A percentile compares a stretch with the other conserved stretches of the same genome.
Evolutionary conservation across 2,888 invertebrate genomes (phyloP).

Genomic region (Gari tellinella): DNA sequence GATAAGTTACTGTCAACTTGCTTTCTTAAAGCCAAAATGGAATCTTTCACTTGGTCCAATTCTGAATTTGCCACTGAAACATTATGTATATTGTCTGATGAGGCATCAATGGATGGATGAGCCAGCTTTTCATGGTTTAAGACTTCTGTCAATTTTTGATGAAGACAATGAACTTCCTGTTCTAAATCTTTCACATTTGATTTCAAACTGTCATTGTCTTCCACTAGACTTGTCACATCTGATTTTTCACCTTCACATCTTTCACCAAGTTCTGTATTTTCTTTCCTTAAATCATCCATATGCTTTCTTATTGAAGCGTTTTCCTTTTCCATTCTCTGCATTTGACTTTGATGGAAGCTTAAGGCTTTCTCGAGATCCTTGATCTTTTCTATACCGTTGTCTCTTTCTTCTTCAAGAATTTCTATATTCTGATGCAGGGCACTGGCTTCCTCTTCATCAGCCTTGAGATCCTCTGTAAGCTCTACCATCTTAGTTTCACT

Average conservation of each 20-base stretch:
- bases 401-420: constrained; percentile 72
- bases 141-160: constrained; percentile 62
- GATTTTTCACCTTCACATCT: constrained; percentile 64
- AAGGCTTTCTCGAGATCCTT: constrained; percentile 70
- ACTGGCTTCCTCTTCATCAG: constrained; percentile 73
- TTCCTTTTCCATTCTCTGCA: constrained; percentile 73
- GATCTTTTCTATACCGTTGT: constrained; percentile 68
- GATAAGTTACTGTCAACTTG: constrained; percentile 67
- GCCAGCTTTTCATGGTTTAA: constrained; percentile 39
- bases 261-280: constrained; percentile 70
- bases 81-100: constrained; percentile 66
- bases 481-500: constrained; percentile 79
- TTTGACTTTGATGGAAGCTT: constrained; percentile 62
- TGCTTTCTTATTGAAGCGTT: constrained; percentile 70
- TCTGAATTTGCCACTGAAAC: constrained; percentile 73
- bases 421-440: constrained; percentile 69
- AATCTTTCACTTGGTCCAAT: constrained; percentile 70
- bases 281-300: constrained; percentile 72
- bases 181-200: constrained; percentile 68
- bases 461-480: constrained; percentile 77
- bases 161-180: constrained; percentile 65
- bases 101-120: constrained; percentile 33
- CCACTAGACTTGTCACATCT: constrained; percentile 52
- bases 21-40: constrained; percentile 65
- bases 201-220: constrained; percentile 69